Percentiles rank a stretch among this genome's conserved stretches.
Evolutionary conservation across 2,888 invertebrate genomes (phyloP).

Genomic region (Agrotis clavis): DNA sequence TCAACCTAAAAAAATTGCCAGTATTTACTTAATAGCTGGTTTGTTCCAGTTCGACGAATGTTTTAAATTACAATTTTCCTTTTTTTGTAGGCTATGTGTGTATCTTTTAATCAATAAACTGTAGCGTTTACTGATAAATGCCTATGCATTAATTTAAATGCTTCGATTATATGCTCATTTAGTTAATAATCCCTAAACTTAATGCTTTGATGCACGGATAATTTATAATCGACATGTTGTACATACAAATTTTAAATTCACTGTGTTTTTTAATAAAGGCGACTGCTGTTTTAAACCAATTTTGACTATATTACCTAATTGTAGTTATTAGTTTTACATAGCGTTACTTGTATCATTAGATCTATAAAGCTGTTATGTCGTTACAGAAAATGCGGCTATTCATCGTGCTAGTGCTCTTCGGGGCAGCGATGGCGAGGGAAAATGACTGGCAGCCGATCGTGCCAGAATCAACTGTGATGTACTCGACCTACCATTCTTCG

Average conservation of each 20-base stretch:
- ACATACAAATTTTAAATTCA: no score
- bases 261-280: not conserved
- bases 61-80: slow-evolving; percentile 4
- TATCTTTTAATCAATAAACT: slow-evolving; percentile 2
- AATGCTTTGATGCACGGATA: no score
- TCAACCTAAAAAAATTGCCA: slow-evolving; percentile 16
- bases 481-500: slow-evolving; percentile 77
- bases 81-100: not conserved
- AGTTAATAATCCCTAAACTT: not conserved
- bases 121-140: not conserved
- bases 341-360: not conserved
- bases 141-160: not conserved
- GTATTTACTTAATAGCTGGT: slow-evolving; percentile 1
- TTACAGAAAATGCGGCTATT: slow-evolving; percentile 83
- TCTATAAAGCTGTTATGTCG: slow-evolving; percentile 49
- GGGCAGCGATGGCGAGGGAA: slow-evolving; percentile 76
- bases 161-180: not conserved
- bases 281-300: not conserved
- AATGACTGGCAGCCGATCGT: slow-evolving; percentile 90
- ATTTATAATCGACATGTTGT: no score
- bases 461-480: slow-evolving; percentile 79
- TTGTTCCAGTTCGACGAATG: slow-evolving; percentile 8
- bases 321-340: no score
- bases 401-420: slow-evolving; percentile 73
- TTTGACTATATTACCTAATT: no score